Evolutionary conservation across 2,888 invertebrate species (phyloP).

Genomic region (Geophilus truncorum): DNA sequence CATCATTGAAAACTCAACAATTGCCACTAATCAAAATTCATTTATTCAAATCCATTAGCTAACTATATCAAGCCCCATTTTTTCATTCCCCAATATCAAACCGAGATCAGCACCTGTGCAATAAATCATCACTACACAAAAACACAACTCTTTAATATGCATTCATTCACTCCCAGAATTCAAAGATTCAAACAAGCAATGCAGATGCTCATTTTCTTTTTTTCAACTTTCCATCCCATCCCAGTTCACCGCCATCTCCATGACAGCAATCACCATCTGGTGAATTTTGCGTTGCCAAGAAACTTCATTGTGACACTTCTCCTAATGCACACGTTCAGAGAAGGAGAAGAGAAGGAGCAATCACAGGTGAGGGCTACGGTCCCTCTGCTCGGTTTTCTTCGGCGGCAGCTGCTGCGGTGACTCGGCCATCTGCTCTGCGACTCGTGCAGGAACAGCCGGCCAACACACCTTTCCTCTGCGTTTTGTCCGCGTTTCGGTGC

Average conservation of each 20-base stretch:
- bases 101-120: neutral
- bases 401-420: conserved; percentile 6
- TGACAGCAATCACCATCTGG: conserved; percentile 12
- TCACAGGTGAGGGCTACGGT: conserved; percentile 11
- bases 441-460: conserved; percentile 24
- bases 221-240: neutral
- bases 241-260: too few relatives aligned
- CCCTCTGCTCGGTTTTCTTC: conserved; percentile 17
- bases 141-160: neutral
- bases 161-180: neutral
- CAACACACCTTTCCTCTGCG: conserved; percentile 7
- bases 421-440: neutral
- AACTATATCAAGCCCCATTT: neutral
- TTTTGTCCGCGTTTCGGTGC: conserved; percentile 6
- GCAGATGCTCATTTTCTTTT: neutral
- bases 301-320: neutral
- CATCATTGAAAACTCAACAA: too few relatives aligned
- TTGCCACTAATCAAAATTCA: too few relatives aligned
- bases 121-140: neutral
- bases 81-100: neutral
- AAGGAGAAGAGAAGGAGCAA: neutral
- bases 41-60: too few relatives aligned
- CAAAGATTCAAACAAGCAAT: neutral
- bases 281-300: neutral
- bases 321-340: neutral